Evolutionary conservation across 2,113 vertebrate genomes (phyloP), one percentile per base, ranked within the genome.

Genomic region (Toxotes jaculatrix): DNA sequence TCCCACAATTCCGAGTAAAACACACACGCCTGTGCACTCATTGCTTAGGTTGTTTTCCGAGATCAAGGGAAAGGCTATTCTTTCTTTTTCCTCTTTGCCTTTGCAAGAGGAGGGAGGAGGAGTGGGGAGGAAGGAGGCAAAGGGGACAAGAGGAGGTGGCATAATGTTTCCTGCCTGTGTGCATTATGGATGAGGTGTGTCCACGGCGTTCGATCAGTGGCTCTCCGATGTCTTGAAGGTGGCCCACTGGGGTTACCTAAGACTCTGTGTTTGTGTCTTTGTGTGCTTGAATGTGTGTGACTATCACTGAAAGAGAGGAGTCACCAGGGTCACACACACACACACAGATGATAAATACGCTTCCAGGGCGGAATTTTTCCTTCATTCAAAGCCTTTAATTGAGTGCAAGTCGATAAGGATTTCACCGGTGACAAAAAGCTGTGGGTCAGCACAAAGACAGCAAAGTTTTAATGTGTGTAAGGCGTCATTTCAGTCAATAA

Each of bases 141-240:
- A 67, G 62, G 72, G 60, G 60, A 69, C 70, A 74, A 62, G 79
- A 77, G 77, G 87, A 75, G 74, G 59, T 40, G 82, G 87, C 83
- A 36, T 88, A 88, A 84, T 84, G 87, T 91, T 91, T 89, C 79
- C 81, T 80, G 79, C 71, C 7, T 11, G 19, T 62, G 71, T 93
- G 88, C 89, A 92, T 94, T 92, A 94, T 93, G 78, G 79, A 93
- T 93, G 89, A 91, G 80, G 42, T 4, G 53, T 55, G 76, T 90
- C 81, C 31, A 11, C 57, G 6, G 59, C 5, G 53, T 88, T 86
- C 73, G 32, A 88, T 88, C 78, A 77, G 79, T n/a, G 4, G 66
- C 67, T 66, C 68, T 83, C 72, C 74, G 78, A 62, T 79, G 82
- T 70, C 49, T 49, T 61, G n/a, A 77, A 74, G 82, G 87, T 17